These are phyloP conservation scores for Monodelphis domestica DNA, from an alignment of 2,797 vertebrate species.

Conservation along the genomic window DNA sequence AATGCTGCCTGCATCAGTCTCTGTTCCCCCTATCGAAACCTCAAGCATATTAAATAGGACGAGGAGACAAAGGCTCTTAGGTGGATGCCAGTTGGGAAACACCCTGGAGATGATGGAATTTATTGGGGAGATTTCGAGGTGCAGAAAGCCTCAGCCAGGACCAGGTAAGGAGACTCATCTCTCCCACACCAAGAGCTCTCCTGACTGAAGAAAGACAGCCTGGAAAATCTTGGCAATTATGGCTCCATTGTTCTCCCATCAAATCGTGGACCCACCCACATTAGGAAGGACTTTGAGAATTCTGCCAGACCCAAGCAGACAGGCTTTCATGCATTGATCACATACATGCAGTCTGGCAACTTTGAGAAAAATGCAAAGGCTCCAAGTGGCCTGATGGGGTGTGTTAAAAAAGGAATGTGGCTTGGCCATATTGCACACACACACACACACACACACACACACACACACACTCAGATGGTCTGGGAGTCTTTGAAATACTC, in stretches of 20 bases:
- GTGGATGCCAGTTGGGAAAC: not conserved
- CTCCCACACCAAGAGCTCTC: not conserved
- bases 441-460: not conserved
- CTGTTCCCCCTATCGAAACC: not conserved
- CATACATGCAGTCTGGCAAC: not conserved
- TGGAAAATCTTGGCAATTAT: not conserved
- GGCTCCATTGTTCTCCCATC: not conserved
- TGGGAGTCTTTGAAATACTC: not conserved
- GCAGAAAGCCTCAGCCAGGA: not conserved
- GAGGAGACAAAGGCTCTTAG: not conserved
- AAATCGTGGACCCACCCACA: not conserved
- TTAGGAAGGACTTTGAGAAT: not conserved
- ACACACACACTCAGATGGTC: too few relatives aligned
- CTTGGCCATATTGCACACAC: not conserved
- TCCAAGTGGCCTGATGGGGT: not conserved
- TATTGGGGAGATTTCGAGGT: not conserved
- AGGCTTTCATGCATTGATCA: not conserved
- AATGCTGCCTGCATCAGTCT: not conserved
- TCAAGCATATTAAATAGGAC: not conserved
- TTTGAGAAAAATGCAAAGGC: not conserved
- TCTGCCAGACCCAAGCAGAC: not conserved
- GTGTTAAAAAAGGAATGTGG: not conserved
- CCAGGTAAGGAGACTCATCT: not conserved
- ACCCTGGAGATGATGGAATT: not conserved
- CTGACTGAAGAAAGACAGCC: not conserved